A percentile compares a stretch with the other conserved stretches of the same genome.
Conservation (phyloP, 2,113 vertebrate species). For the Mustelus asterias region DNA sequence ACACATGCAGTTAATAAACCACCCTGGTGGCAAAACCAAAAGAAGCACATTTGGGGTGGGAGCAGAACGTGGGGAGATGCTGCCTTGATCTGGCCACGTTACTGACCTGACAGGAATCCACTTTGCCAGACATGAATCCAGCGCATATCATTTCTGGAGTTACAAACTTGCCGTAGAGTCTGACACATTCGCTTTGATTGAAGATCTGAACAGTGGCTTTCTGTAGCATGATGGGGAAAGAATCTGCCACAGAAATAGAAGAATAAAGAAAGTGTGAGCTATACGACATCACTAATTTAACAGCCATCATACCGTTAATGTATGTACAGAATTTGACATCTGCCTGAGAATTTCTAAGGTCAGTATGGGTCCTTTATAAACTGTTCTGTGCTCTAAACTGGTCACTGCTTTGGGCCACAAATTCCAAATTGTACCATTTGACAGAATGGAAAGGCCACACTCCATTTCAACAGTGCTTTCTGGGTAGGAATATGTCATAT, state of each 20-base stretch:
- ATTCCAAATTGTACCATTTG: neutral
- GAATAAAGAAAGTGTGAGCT: neutral
- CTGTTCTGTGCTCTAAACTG: neutral
- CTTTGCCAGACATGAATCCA: conserved; percentile 83
- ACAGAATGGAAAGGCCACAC: neutral
- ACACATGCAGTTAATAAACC: neutral
- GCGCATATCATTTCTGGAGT: conserved; percentile 87
- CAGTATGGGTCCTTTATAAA: neutral
- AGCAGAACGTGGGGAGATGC: neutral
- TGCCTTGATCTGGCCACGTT: neutral
- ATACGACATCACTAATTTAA: neutral
- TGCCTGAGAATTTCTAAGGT: no score
- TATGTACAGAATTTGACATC: neutral
- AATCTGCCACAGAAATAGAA: conserved; percentile 42
- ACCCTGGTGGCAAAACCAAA: neutral
- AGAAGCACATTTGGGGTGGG: neutral
- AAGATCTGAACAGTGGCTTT: conserved; percentile 85
- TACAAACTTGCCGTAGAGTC: conserved; percentile 68
- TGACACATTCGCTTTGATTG: conserved; percentile 70
- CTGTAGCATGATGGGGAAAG: conserved; percentile 62
- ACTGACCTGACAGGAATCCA: conserved; percentile 90
- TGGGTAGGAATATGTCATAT: neutral
- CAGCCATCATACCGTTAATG: neutral
- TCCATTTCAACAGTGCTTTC: neutral
- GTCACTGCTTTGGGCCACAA: neutral